phyloP scores from a whole-genome alignment of 2,113 vertebrate genomes.

The Nannobrachium achirus region DNA sequence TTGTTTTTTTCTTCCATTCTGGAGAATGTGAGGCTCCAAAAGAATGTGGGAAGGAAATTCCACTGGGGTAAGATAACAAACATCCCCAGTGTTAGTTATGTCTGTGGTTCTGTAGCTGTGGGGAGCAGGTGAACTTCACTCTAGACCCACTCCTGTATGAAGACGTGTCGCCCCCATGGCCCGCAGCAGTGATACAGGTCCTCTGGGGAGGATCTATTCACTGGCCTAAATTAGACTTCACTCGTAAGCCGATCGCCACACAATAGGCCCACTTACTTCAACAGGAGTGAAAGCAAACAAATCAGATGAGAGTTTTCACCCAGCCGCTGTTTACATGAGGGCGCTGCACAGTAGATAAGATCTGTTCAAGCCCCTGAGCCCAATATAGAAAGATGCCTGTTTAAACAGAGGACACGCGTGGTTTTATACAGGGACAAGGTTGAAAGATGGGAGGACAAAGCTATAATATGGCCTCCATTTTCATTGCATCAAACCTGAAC shows the following conservation, averaged over 20 bases:
- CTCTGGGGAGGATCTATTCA: no score
- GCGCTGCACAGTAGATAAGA: constrained; percentile 48
- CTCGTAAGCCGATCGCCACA: constrained; percentile 4
- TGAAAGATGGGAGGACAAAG: constrained; percentile 5
- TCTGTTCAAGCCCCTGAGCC: constrained; percentile 17
- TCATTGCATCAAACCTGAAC: constrained; percentile 19
- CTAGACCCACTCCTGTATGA: no score
- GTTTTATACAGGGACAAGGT: constrained; percentile 3
- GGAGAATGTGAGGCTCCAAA: no score
- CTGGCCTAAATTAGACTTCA: no score
- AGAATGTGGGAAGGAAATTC: no score
- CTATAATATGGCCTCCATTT: constrained; percentile 35
- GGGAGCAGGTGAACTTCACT: no score
- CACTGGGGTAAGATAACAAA: no score
- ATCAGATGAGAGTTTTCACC: constrained; percentile 38
- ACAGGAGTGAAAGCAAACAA: constrained; percentile 58
- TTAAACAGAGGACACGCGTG: constrained; percentile 19
- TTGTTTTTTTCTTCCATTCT: no score
- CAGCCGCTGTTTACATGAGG: constrained; percentile 51
- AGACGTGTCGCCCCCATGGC: no score
- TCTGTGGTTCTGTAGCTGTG: no score
- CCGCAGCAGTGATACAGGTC: no score
- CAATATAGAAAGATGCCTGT: constrained; percentile 39
- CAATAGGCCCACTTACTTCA: constrained; percentile 38
- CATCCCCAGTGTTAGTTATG: no score